These are phyloP conservation scores for Pararge aegeria DNA, from an alignment of 1,140 invertebrate species.

Conservation along the genomic window DNA sequence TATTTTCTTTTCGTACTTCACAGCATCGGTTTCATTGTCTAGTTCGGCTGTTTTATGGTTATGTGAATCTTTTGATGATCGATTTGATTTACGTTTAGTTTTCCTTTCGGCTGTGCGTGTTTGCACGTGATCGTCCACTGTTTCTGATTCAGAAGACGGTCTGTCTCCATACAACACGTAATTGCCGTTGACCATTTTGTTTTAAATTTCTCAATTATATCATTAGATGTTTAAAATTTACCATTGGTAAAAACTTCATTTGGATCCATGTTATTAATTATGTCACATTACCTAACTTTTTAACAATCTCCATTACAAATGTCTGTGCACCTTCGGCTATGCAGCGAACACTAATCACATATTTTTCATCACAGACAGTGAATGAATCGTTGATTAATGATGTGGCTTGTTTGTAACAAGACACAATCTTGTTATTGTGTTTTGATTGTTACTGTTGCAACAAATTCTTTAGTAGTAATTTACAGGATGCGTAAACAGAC, in stretches of 20 bases:
- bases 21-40: constrained; percentile 72
- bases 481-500: constrained; percentile 34
- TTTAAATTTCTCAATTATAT: background rate
- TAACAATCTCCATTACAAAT: background rate
- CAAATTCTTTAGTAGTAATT: constrained; percentile 54
- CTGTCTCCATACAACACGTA: constrained; percentile 69
- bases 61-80: constrained; percentile 55
- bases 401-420: constrained; percentile 56
- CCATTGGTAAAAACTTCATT: background rate
- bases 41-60: constrained; percentile 50
- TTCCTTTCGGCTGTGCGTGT: constrained; percentile 60
- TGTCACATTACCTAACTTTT: background rate
- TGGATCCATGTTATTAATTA: background rate
- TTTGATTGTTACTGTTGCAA: constrained; percentile 21
- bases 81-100: constrained; percentile 50
- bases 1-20: constrained; percentile 68
- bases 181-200: constrained; percentile 72
- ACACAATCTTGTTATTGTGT: constrained; percentile 43
- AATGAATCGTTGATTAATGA: constrained; percentile 26
- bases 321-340: background rate
- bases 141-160: constrained; percentile 65
- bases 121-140: constrained; percentile 66
- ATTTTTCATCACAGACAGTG: constrained; percentile 11
- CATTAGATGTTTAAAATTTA: background rate
- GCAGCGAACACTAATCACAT: background rate